Conservation (phyloP, 1,140 invertebrate species). For the Papilio glaucus region DNA sequence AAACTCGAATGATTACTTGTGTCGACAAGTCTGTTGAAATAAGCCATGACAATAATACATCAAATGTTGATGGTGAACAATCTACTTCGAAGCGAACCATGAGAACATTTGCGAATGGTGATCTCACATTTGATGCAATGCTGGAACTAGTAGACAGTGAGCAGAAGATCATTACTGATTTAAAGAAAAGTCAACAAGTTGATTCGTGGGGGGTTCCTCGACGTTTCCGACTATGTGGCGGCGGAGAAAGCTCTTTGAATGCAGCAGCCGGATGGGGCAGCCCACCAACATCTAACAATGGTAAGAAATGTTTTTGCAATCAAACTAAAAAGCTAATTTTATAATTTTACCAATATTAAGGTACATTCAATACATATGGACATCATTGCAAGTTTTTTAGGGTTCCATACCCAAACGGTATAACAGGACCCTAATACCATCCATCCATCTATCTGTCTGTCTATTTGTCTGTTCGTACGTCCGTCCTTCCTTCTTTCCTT, state of each 20-base stretch:
- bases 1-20: constrained; percentile 75
- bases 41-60: constrained; percentile 80
- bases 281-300: constrained; percentile 87
- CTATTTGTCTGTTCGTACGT: too few relatives aligned
- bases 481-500: too few relatives aligned
- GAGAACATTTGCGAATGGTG: constrained; percentile 70
- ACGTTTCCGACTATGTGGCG: constrained; percentile 87
- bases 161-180: constrained; percentile 59
- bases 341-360: not conserved
- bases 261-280: constrained; percentile 90
- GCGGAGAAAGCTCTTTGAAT: constrained; percentile 91
- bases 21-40: constrained; percentile 66
- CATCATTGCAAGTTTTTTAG: too few relatives aligned
- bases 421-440: too few relatives aligned
- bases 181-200: constrained; percentile 56
- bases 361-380: not conserved
- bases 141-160: constrained; percentile 72
- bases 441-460: too few relatives aligned
- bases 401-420: too few relatives aligned
- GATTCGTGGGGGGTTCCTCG: constrained; percentile 85
- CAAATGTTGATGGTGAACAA: constrained; percentile 59
- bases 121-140: constrained; percentile 76
- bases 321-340: not conserved
- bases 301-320: constrained; percentile 47
- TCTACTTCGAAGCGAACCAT: constrained; percentile 53